Evolutionary conservation across 2,113 vertebrate species (phyloP), one percentile per base, ranked within the genome.

Genomic region (Gobiocypris rarus): DNA sequence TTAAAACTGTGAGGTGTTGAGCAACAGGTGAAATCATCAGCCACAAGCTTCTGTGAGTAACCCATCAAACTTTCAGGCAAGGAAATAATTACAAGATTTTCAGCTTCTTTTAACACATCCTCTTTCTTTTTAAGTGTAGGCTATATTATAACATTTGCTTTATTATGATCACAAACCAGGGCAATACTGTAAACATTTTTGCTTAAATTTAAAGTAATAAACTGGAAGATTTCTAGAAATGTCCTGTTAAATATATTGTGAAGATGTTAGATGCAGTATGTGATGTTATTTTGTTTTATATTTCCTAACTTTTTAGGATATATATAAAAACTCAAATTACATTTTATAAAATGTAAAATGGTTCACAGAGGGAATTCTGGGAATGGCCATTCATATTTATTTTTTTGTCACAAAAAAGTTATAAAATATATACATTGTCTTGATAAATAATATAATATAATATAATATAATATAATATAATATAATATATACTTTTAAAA

Each of bases 1-100:
- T 50, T 31, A 13, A 73, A 54, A 52, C 71, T 31, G 71, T 28
- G 45, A n/a, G 10, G 9, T 52, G 5, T 84, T 84, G 24, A 69
- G 54, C 54, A 87, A 84, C 9, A n/a, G 9, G 0, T 24, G 59
- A 61, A 87, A 54, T 84, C 19, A 69, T 22, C 65, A 69, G 31
- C 17, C 17, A 11, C 17, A 22, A 5, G 17, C 9, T 11, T 69
- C 19, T 41, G 17, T 67, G 65, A 69, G 65, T 69, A 69, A 69
- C 19, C 6, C 11, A 24, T 41, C 10, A 77, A 54, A 34, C 13
- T 41, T 31, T 8, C 19, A 1, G 52, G n/a, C 8, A 10, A n/a
- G 14, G 3, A 0, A 3, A 13, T 38, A n/a, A 76, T 58, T 14
- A 10, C 13, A 17, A 3, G 43, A 9, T 75, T 19, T 38, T 7